Percentiles rank a stretch among this genome's conserved stretches.
phyloP scores from a whole-genome alignment of 2,113 vertebrate genomes.

The Rhabdornis inornatus region DNA sequence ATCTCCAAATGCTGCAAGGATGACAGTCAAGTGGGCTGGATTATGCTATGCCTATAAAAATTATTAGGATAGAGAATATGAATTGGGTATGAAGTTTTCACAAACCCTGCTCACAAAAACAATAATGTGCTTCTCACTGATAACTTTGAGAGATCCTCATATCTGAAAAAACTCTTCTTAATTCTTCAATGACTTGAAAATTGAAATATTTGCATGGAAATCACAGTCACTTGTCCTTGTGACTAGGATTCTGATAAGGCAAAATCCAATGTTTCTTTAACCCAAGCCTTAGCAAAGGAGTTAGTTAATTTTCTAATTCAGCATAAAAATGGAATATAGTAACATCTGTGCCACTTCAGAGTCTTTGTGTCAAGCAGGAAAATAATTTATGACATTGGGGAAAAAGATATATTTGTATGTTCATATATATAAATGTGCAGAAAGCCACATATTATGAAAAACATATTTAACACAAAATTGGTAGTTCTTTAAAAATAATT shows the following conservation, averaged over 20 bases:
- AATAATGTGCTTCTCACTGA: not conserved
- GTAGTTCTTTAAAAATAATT: not conserved
- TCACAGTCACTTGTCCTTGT: not conserved
- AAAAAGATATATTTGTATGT: not conserved
- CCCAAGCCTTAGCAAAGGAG: not conserved
- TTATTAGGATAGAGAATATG: not conserved
- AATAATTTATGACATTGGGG: not conserved
- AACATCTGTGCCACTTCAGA: not conserved
- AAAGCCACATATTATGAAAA: not conserved
- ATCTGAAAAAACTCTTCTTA: not conserved
- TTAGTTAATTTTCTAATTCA: not conserved
- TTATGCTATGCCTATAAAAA: not conserved
- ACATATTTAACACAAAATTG: not conserved
- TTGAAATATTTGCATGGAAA: not conserved
- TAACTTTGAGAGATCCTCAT: not conserved
- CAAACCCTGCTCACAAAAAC: not conserved
- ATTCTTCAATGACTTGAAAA: not conserved
- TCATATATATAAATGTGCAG: not conserved
- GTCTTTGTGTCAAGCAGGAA: not conserved
- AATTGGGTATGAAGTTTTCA: not conserved
- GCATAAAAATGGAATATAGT: not conserved
- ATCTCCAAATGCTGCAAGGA: not conserved
- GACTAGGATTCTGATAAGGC: not conserved
- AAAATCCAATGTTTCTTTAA: not conserved
- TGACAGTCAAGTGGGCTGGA: fast-evolving